phyloP scores from a whole-genome alignment of 1,140 invertebrate species.

The Asbolus verrucosus region DNA sequence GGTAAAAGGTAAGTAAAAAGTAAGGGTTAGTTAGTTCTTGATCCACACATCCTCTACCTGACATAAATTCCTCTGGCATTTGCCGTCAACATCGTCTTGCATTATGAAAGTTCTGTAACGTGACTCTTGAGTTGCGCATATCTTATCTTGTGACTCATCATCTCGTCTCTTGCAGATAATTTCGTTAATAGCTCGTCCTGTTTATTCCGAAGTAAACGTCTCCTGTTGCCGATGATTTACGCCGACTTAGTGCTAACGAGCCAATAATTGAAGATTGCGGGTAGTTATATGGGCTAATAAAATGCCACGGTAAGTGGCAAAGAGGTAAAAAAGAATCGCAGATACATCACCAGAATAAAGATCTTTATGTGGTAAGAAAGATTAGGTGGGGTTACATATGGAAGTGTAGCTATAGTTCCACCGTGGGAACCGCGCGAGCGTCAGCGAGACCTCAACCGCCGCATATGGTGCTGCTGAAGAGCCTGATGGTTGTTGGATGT shows the following conservation, averaged over 20 bases:
- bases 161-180: too few relatives aligned
- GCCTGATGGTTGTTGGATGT: slow-evolving; percentile 11
- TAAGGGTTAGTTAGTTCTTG: too few relatives aligned
- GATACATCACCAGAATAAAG: background rate
- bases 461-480: slow-evolving; percentile 41
- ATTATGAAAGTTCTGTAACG: too few relatives aligned
- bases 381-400: slow-evolving; percentile 42
- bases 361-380: slow-evolving; percentile 7
- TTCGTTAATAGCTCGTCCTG: too few relatives aligned
- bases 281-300: slow-evolving; percentile 6
- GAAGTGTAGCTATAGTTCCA: slow-evolving; percentile 44
- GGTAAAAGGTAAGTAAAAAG: too few relatives aligned
- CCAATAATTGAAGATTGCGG: background rate
- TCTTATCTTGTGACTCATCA: background rate
- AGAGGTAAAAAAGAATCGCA: background rate
- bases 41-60: too few relatives aligned
- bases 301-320: background rate
- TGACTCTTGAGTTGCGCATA: background rate
- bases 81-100: too few relatives aligned
- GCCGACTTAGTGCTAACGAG: background rate
- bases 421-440: slow-evolving; percentile 37
- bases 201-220: background rate
- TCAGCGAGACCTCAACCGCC: slow-evolving; percentile 24
- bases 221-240: background rate
- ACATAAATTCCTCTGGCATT: too few relatives aligned